A percentile compares a stretch with the other conserved stretches of the same genome.
phyloP scores from a whole-genome alignment of 2,888 invertebrate species.

The Dicyrtoma fusca region DNA sequence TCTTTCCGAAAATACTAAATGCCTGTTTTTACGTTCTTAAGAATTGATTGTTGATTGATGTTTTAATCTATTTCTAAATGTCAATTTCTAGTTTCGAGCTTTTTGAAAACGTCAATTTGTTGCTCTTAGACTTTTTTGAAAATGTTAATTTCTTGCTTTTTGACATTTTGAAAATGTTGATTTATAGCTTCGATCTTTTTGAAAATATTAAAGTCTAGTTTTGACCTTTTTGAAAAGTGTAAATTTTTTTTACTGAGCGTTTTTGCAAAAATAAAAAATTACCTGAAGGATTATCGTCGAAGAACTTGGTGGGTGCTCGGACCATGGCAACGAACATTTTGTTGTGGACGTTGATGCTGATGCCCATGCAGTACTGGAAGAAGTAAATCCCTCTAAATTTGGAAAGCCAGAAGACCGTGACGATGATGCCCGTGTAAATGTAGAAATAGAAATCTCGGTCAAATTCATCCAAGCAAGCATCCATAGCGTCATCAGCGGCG shows the following conservation, averaged over 20 bases:
- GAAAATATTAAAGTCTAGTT: background rate
- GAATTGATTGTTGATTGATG: no score
- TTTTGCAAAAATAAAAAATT: slow-evolving; percentile 9
- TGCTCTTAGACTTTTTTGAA: no score
- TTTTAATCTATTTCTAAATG: no score
- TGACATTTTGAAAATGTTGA: no score
- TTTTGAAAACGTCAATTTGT: no score
- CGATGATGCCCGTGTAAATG: slow-evolving; percentile 59
- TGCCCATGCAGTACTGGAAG: slow-evolving; percentile 59
- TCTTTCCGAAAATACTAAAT: no score
- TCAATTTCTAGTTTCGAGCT: no score
- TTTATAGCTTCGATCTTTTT: no score
- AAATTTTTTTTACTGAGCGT: no score
- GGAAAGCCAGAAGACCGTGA: slow-evolving; percentile 58
- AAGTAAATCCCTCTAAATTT: slow-evolving; percentile 59
- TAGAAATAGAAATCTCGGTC: slow-evolving; percentile 58
- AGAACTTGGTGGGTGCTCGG: slow-evolving; percentile 59
- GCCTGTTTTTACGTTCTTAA: no score
- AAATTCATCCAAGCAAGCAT: slow-evolving; percentile 31
- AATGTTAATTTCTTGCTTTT: no score
- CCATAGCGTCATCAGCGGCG: no score
- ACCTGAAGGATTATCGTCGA: slow-evolving; percentile 54
- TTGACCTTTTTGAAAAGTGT: background rate
- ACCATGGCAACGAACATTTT: slow-evolving; percentile 62
- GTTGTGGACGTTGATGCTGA: slow-evolving; percentile 62